Evolutionary conservation across 2,888 invertebrate species (phyloP).

Genomic region (Heliconius sara): DNA sequence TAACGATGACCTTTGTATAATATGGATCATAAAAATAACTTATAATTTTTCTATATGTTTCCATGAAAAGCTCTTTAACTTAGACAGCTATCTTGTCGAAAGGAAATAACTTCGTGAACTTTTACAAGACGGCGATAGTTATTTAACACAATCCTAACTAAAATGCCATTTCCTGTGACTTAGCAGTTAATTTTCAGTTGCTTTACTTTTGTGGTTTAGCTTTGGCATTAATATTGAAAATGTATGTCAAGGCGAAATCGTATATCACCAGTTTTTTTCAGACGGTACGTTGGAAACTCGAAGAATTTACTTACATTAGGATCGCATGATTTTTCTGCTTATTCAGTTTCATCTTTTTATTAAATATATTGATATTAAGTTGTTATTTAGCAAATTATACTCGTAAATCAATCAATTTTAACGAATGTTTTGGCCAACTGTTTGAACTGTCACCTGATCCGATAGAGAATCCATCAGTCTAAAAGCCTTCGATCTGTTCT

Average conservation of each 20-base stretch:
- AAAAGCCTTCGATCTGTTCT: conserved; percentile 24
- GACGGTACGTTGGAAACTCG: no score
- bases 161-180: neutral
- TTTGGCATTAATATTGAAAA: neutral
- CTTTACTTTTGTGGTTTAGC: neutral
- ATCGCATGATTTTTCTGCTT: no score
- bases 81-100: neutral
- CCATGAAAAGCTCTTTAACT: neutral
- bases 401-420: neutral
- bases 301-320: no score
- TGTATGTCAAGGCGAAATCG: no score
- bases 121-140: neutral
- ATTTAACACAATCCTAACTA: neutral
- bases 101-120: neutral
- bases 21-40: neutral
- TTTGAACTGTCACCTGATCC: conserved; percentile 20
- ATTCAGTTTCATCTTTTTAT: neutral
- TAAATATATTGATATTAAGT: neutral
- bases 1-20: neutral
- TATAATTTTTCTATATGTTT: neutral
- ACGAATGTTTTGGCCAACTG: neutral
- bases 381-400: neutral
- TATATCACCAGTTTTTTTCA: no score
- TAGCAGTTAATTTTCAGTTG: neutral
- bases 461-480: conserved; percentile 23